Conservation (phyloP, 2,113 vertebrate species). For the Zootoca vivipara region DNA sequence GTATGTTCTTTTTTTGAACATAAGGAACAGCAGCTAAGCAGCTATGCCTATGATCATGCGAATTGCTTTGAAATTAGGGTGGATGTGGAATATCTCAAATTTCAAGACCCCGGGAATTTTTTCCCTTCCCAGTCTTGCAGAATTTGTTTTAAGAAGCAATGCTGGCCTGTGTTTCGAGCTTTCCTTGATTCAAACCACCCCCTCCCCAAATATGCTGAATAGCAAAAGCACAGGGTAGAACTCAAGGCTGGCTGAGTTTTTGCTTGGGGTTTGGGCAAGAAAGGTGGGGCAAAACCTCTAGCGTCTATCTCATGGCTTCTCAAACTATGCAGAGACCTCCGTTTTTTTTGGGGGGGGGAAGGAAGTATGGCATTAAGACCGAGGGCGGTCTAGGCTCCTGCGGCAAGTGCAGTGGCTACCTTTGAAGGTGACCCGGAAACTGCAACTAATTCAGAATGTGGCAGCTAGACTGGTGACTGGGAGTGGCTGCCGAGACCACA, state of each 20-base stretch:
- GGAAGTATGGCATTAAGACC: too few species aligned
- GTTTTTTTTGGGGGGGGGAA: too few species aligned
- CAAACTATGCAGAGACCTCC: too few species aligned
- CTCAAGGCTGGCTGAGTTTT: neutral
- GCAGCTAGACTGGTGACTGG: too few species aligned
- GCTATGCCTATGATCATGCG: neutral
- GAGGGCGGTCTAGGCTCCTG: too few species aligned
- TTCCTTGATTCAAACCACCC: neutral
- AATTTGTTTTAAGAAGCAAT: neutral
- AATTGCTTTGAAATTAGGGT: neutral
- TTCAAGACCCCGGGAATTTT: neutral
- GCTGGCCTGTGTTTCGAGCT: neutral
- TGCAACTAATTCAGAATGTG: too few species aligned
- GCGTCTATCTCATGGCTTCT: too few species aligned
- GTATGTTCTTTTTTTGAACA: neutral
- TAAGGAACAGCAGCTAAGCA: neutral
- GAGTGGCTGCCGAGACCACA: too few species aligned
- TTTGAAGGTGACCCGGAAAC: too few species aligned
- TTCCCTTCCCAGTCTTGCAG: neutral
- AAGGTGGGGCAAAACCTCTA: too few species aligned
- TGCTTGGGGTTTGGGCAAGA: too few species aligned
- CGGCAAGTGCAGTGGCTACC: too few species aligned
- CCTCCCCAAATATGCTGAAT: neutral
- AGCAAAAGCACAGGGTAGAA: neutral
- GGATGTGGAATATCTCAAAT: conserved; percentile 5